These are phyloP conservation scores for Dendroctonus valens DNA, from an alignment of 1,140 invertebrate genomes.

Conservation along the genomic window DNA sequence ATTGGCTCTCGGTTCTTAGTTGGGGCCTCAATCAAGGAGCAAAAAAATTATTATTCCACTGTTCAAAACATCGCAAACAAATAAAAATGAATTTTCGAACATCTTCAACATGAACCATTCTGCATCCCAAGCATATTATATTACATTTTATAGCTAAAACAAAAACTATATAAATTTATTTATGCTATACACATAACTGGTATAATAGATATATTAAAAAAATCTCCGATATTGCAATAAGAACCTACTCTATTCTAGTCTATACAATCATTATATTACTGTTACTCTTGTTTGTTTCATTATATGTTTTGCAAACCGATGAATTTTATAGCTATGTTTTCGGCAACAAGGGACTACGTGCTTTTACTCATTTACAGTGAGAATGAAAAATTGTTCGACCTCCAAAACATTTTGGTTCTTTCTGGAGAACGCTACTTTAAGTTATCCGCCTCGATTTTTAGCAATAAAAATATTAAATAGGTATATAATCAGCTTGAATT, in stretches of 20 bases:
- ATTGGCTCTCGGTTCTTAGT: slow-evolving; percentile 2
- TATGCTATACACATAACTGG: slow-evolving; percentile 22
- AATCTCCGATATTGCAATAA: slow-evolving; percentile 31
- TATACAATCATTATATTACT: slow-evolving; percentile 36
- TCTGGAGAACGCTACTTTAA: too few species aligned
- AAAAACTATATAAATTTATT: slow-evolving; percentile 20
- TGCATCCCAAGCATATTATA: too few species aligned
- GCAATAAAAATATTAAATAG: too few species aligned
- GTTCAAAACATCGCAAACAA: too few species aligned
- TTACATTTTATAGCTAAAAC: too few species aligned
- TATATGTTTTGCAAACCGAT: slow-evolving; percentile 16
- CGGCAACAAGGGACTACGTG: neutral
- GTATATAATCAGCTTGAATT: neutral
- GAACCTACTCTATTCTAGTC: slow-evolving; percentile 36
- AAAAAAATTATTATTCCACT: neutral
- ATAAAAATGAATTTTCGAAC: too few species aligned
- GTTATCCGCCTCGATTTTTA: too few species aligned
- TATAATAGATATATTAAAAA: slow-evolving; percentile 10
- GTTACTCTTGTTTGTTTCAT: slow-evolving; percentile 31
- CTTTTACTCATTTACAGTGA: neutral
- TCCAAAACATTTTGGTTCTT: too few species aligned
- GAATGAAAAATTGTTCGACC: neutral
- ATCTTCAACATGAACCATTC: too few species aligned
- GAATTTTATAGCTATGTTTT: slow-evolving; percentile 8
- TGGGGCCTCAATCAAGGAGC: neutral